Conservation (phyloP, 2,797 vertebrate species). For the Pampus argenteus region DNA sequence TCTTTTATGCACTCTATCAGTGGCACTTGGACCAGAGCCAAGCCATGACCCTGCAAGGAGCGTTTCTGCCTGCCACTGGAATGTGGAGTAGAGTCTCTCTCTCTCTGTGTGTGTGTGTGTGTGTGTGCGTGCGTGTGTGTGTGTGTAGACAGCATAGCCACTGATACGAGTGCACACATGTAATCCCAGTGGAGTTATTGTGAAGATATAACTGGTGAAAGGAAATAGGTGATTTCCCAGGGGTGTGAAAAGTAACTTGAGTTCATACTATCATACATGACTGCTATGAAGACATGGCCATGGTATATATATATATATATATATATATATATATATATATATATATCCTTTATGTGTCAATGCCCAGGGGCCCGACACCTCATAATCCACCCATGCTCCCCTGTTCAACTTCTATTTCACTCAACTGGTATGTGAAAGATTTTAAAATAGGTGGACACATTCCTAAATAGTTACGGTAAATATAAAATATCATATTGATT, state of each 20-base stretch:
- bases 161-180: neutral
- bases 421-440: too few species aligned
- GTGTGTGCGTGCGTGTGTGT: neutral
- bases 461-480: too few species aligned
- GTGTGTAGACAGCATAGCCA: neutral
- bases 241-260: neutral
- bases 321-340: too few species aligned
- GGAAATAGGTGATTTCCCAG: constrained; percentile 9
- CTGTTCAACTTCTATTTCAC: too few species aligned
- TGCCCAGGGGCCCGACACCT: too few species aligned
- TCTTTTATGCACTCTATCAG: constrained; percentile 61
- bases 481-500: too few species aligned
- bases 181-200: neutral
- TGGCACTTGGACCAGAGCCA: constrained; percentile 60
- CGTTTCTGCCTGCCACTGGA: constrained; percentile 3
- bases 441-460: too few species aligned
- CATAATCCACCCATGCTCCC: too few species aligned
- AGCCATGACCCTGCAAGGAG: constrained; percentile 27
- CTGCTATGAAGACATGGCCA: too few species aligned
- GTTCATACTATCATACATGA: too few species aligned
- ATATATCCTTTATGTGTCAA: too few species aligned
- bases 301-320: too few species aligned
- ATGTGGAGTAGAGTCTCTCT: constrained; percentile 9
- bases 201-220: neutral
- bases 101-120: neutral